Evolutionary conservation across 2,113 vertebrate genomes (phyloP).

Genomic region (Python bivittatus): DNA sequence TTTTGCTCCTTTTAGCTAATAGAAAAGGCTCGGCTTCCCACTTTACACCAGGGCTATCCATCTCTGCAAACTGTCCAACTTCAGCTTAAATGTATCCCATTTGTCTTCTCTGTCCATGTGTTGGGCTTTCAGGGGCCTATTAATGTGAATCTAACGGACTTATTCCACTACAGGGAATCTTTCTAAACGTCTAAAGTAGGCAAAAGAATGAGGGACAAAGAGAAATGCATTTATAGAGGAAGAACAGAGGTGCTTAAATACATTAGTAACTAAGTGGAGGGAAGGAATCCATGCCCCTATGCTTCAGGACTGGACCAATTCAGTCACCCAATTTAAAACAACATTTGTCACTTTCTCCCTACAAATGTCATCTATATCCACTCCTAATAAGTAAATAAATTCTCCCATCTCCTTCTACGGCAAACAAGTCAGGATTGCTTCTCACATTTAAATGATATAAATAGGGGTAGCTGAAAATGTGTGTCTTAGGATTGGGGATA

Average conservation of each 20-base stretch:
- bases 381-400: neutral
- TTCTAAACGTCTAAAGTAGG: constrained; percentile 9
- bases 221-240: neutral
- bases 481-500: neutral
- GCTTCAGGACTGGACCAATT: neutral
- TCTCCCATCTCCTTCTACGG: neutral
- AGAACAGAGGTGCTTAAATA: neutral
- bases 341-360: neutral
- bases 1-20: constrained; percentile 11
- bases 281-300: neutral
- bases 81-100: constrained; percentile 26
- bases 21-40: constrained; percentile 8
- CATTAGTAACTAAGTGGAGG: neutral
- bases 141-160: constrained; percentile 23
- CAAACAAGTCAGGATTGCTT: neutral
- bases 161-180: constrained; percentile 32
- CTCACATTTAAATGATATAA: neutral
- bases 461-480: neutral
- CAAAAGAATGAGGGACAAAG: constrained; percentile 3
- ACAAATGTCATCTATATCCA: neutral
- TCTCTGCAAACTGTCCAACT: constrained; percentile 27
- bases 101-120: constrained; percentile 19
- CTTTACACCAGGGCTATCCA: constrained; percentile 11
- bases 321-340: neutral
- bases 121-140: constrained; percentile 34